phyloP scores from a whole-genome alignment of 2,113 vertebrate genomes.

The Camelus bactrianus region DNA sequence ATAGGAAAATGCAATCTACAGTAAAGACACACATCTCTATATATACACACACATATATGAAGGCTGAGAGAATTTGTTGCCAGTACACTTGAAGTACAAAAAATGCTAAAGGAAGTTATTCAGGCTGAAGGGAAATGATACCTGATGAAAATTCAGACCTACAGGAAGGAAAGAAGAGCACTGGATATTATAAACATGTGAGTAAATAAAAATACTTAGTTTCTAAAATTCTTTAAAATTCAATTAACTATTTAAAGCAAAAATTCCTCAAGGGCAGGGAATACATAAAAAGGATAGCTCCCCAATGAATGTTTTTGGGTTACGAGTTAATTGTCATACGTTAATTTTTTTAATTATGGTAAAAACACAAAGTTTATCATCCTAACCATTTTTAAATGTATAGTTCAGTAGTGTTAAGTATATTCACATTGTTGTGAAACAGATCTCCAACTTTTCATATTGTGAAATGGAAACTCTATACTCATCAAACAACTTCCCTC shows the following conservation, averaged over 20 bases:
- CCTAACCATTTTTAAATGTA: constrained; percentile 15
- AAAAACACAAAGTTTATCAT: not conserved
- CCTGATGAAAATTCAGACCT: constrained; percentile 1
- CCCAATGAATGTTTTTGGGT: not conserved
- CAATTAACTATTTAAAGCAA: not conserved
- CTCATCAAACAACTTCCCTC: not conserved
- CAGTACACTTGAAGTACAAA: not conserved
- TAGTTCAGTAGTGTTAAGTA: not conserved
- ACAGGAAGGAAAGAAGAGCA: not conserved
- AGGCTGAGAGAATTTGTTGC: not conserved
- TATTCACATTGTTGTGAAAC: not conserved
- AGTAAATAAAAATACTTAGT: not conserved
- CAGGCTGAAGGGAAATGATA: not conserved
- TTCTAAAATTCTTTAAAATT: constrained; percentile 43
- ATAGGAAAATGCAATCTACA: not conserved
- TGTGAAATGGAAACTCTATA: constrained; percentile 8
- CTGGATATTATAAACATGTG: not conserved
- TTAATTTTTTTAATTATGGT: not conserved
- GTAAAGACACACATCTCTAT: not conserved
- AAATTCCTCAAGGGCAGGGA: not conserved
- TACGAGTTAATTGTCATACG: not conserved
- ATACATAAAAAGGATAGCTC: not conserved
- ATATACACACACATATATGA: not conserved
- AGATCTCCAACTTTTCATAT: not conserved
- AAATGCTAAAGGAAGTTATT: not conserved